A percentile compares a stretch with the other conserved stretches of the same genome.
Conservation (phyloP, 1,140 invertebrate genomes). For the Papilio dardanus region DNA sequence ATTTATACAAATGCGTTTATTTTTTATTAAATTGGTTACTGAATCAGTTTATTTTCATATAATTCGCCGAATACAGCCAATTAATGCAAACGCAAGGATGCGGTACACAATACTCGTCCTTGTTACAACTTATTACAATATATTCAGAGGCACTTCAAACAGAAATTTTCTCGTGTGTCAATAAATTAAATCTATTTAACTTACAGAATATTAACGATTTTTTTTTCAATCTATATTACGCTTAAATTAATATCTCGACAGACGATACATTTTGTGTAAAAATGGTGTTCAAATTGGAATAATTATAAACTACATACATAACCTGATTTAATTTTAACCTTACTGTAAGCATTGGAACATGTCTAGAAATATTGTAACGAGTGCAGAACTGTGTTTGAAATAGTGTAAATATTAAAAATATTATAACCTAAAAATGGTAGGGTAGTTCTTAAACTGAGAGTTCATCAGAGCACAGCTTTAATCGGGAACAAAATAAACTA, state of each 20-base stretch:
- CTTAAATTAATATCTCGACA: slow-evolving; percentile 58
- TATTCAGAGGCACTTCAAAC: slow-evolving; percentile 38
- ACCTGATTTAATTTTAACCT: background rate
- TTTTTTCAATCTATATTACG: slow-evolving; percentile 52
- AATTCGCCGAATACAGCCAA: slow-evolving; percentile 48
- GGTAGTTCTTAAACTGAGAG: background rate
- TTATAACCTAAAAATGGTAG: background rate
- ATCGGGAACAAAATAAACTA: too few species aligned
- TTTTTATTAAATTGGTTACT: slow-evolving; percentile 50
- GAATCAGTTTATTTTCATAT: slow-evolving; percentile 48
- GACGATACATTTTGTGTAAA: slow-evolving; percentile 47
- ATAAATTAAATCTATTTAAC: slow-evolving; percentile 37
- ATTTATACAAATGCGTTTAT: slow-evolving; percentile 69
- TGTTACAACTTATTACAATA: slow-evolving; percentile 40
- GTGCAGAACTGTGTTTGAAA: background rate
- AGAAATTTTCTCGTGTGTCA: slow-evolving; percentile 31
- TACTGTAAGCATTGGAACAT: slow-evolving; percentile 1
- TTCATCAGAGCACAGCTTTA: background rate
- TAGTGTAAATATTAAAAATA: background rate
- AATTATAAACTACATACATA: background rate
- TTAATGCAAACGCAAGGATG: slow-evolving; percentile 34
- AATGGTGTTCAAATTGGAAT: slow-evolving; percentile 39
- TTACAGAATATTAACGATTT: slow-evolving; percentile 30
- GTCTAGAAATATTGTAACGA: slow-evolving; percentile 5
- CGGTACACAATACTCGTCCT: slow-evolving; percentile 43